Evolutionary conservation across 2,113 vertebrate genomes (phyloP).

Genomic region (Struthidea cinerea): DNA sequence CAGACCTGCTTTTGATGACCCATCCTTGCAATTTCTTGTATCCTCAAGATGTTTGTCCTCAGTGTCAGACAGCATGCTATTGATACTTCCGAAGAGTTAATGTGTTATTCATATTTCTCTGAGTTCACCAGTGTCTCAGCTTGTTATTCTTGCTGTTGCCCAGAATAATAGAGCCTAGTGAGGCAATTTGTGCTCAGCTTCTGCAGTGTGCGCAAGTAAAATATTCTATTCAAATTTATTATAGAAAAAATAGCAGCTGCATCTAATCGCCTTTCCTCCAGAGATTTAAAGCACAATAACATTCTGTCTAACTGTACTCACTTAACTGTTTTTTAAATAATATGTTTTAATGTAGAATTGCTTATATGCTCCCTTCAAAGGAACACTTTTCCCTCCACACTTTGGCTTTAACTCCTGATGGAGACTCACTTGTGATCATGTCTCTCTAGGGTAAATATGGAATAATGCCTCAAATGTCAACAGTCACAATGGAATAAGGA

Average conservation of each 20-base stretch:
- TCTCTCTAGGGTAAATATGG: not conserved
- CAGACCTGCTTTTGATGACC: not conserved
- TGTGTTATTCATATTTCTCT: conserved; percentile 64
- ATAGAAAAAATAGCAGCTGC: not conserved
- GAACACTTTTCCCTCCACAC: not conserved
- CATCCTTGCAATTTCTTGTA: not conserved
- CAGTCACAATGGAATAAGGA: not conserved
- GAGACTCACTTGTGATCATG: not conserved
- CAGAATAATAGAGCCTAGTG: conserved; percentile 61
- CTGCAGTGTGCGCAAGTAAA: conserved; percentile 18
- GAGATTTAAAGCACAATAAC: conserved; percentile 46
- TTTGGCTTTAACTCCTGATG: not conserved
- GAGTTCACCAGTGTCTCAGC: conserved; percentile 61
- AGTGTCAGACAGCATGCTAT: not conserved
- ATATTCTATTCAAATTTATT: conserved; percentile 50
- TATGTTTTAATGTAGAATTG: not conserved
- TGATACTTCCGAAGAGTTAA: conserved; percentile 41
- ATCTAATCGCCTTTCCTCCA: conserved; percentile 51
- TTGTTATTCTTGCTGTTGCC: conserved; percentile 57
- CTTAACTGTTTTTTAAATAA: conserved; percentile 2
- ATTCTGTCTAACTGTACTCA: not conserved
- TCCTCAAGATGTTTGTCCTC: not conserved
- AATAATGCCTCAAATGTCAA: not conserved
- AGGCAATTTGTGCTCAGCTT: conserved; percentile 63
- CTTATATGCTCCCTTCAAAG: not conserved